Percentiles rank a stretch among this genome's conserved stretches.
Conservation (phyloP, 2,797 vertebrate genomes). For the Cryptoprocta ferox region DNA sequence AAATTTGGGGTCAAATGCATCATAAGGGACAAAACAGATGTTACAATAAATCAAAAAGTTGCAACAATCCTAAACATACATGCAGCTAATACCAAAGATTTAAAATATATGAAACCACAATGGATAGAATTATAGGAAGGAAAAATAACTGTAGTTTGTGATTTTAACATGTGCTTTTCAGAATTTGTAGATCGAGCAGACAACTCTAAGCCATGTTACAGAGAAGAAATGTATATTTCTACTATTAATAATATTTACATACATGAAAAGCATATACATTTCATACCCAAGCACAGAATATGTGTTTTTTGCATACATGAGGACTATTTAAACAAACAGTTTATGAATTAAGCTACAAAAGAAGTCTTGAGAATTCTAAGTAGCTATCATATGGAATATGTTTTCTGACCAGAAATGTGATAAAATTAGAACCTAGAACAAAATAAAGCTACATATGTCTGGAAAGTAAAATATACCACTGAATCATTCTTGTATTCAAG, state of each 20-base stretch:
- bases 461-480: constrained; percentile 4
- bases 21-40: background rate
- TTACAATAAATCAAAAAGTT: constrained; percentile 10
- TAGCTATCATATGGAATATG: background rate
- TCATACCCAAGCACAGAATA: background rate
- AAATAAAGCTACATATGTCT: background rate
- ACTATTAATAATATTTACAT: background rate
- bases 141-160: background rate
- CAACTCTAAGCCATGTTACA: background rate
- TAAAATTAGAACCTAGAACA: background rate
- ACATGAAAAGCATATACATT: background rate
- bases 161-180: background rate
- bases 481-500: constrained; percentile 21
- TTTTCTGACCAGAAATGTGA: background rate
- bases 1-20: background rate
- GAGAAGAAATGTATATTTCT: background rate
- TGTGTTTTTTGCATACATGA: background rate
- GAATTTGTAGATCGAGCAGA: background rate
- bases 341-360: constrained; percentile 23
- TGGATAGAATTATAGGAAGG: background rate
- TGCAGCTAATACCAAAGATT: background rate
- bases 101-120: constrained; percentile 31
- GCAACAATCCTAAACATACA: background rate
- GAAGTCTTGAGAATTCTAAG: constrained; percentile 21
- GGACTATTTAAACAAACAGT: background rate